phyloP scores from a whole-genome alignment of 2,888 invertebrate species.

The Spialia ferax region DNA sequence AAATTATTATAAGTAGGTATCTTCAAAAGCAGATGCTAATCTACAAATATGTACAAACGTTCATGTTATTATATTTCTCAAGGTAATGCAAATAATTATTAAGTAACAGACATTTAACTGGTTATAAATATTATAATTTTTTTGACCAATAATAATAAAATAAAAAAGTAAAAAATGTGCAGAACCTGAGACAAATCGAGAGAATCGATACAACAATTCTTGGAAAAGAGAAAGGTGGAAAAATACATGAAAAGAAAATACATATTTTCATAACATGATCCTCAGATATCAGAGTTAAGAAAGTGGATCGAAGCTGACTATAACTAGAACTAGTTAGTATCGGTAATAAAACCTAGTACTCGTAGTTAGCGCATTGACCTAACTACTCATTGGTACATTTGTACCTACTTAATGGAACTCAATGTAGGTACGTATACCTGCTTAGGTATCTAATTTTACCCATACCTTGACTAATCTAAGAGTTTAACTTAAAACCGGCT shows the following conservation, averaged over 20 bases:
- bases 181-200: background rate
- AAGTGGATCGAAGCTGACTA: conserved; percentile 13
- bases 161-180: background rate
- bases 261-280: conserved; percentile 22
- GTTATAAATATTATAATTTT: no score
- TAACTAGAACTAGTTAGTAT: conserved; percentile 5
- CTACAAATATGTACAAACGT: no score
- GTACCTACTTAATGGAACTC: background rate
- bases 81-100: no score
- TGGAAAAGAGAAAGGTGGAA: conserved; percentile 18
- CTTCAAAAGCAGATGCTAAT: no score
- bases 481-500: background rate
- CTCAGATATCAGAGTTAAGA: conserved; percentile 9
- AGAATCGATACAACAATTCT: no score
- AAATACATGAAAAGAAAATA: conserved; percentile 13
- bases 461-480: background rate
- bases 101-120: no score
- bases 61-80: no score
- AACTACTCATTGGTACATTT: background rate
- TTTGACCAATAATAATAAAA: no score
- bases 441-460: background rate
- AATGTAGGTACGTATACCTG: background rate
- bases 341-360: background rate
- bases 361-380: conserved; percentile 7
- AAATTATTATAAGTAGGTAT: no score